These are phyloP conservation scores for Dreissena rostriformis DNA, from an alignment of 1,140 invertebrate species.

Conservation along the genomic window DNA sequence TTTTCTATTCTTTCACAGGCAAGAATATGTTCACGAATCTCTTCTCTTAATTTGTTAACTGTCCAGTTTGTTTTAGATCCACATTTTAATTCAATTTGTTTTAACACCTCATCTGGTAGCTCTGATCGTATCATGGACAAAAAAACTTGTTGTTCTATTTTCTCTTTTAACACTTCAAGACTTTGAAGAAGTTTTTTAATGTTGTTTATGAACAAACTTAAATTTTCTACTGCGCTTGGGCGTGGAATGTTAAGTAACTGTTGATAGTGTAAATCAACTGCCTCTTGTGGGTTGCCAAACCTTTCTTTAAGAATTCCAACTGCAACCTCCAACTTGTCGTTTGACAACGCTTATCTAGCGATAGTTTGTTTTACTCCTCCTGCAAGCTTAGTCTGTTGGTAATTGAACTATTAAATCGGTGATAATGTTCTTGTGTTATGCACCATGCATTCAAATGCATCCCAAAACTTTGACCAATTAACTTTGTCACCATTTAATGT, in stretches of 20 bases:
- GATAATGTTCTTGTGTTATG: not conserved
- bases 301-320: not conserved
- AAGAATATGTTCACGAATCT: not conserved
- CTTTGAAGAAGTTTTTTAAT: not conserved
- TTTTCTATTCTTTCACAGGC: not conserved
- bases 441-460: conserved; percentile 1
- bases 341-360: not conserved
- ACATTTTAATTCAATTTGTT: not conserved
- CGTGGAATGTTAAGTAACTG: not conserved
- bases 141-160: conserved; percentile 2
- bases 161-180: not conserved
- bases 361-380: not conserved
- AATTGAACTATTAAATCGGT: not conserved
- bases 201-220: not conserved
- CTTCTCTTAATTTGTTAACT: not conserved
- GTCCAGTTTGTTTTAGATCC: conserved; percentile 9
- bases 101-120: not conserved
- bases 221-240: not conserved
- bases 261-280: not conserved
- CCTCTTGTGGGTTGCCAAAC: not conserved
- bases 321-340: not conserved
- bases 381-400: not conserved
- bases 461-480: conserved; percentile 10
- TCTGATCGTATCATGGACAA: not conserved
- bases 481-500: not conserved